phyloP scores from a whole-genome alignment of 2,888 invertebrate species.

The Nephrocerus scutellatus region DNA sequence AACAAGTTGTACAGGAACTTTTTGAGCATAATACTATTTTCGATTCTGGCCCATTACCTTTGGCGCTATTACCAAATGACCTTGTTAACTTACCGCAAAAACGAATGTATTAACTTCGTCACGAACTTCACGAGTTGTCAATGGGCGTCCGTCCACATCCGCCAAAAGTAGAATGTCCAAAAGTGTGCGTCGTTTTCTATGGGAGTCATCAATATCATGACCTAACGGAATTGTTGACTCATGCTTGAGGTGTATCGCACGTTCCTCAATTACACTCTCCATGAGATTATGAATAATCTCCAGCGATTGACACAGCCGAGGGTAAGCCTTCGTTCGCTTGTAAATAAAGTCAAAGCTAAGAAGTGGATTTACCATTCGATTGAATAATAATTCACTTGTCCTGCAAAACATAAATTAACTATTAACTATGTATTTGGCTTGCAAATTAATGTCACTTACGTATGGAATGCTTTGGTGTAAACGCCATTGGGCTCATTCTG shows the following conservation, averaged over 20 bases:
- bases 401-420: constrained; percentile 20
- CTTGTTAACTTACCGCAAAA: constrained; percentile 38
- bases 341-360: constrained; percentile 36
- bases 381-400: constrained; percentile 35
- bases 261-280: constrained; percentile 33
- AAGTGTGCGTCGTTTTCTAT: constrained; percentile 39
- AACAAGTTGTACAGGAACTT: no score
- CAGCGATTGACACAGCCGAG: constrained; percentile 27
- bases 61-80: no score
- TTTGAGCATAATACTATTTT: no score
- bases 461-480: constrained; percentile 64
- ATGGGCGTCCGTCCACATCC: constrained; percentile 50
- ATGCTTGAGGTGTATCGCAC: constrained; percentile 19
- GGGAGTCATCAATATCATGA: not conserved
- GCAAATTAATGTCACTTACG: constrained; percentile 49
- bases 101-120: constrained; percentile 54
- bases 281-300: constrained; percentile 33
- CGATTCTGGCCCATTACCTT: no score
- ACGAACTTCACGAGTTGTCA: constrained; percentile 53
- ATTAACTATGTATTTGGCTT: not conserved
- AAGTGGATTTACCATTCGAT: constrained; percentile 43
- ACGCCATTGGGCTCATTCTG: constrained; percentile 52
- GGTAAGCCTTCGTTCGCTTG: constrained; percentile 28
- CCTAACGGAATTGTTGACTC: not conserved
- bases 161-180: constrained; percentile 56